phyloP scores from a whole-genome alignment of 2,888 invertebrate species.

The Eupithecia exiguata region DNA sequence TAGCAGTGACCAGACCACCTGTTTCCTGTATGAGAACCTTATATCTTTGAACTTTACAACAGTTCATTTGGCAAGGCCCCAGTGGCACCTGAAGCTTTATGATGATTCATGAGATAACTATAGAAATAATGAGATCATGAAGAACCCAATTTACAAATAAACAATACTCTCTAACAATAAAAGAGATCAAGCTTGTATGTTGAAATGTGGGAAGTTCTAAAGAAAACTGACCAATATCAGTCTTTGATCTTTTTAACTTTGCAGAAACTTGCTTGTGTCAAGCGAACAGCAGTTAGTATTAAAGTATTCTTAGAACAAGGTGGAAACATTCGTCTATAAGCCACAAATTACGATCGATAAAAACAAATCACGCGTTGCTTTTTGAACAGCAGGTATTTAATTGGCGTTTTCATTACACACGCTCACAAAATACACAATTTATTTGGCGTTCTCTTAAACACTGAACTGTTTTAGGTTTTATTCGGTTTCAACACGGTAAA shows the following conservation, averaged over 20 bases:
- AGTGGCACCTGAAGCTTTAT: constrained; percentile 38
- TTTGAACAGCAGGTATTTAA: constrained; percentile 34
- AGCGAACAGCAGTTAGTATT: neutral
- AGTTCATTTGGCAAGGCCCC: constrained; percentile 41
- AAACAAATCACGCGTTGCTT: constrained; percentile 17
- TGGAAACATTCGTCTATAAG: constrained; percentile 4
- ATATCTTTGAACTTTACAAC: constrained; percentile 35
- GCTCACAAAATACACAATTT: constrained; percentile 41
- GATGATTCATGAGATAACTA: constrained; percentile 35
- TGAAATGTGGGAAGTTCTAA: neutral
- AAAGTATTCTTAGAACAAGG: constrained; percentile 16
- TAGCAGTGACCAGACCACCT: constrained; percentile 8
- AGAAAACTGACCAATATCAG: constrained; percentile 3
- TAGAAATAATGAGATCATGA: constrained; percentile 17
- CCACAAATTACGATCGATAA: constrained; percentile 14
- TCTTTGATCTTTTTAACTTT: constrained; percentile 14
- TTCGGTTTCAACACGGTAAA: constrained; percentile 31
- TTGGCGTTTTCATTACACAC: constrained; percentile 31
- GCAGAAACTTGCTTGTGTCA: constrained; percentile 9
- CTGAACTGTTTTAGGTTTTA: constrained; percentile 38
- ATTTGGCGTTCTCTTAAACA: constrained; percentile 44
- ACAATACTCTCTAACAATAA: neutral
- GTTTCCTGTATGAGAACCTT: constrained; percentile 30
- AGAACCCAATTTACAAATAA: neutral
- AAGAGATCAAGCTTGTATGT: neutral